Evolutionary conservation across 2,888 invertebrate species (phyloP).

Genomic region (Stegophylla sp.): DNA sequence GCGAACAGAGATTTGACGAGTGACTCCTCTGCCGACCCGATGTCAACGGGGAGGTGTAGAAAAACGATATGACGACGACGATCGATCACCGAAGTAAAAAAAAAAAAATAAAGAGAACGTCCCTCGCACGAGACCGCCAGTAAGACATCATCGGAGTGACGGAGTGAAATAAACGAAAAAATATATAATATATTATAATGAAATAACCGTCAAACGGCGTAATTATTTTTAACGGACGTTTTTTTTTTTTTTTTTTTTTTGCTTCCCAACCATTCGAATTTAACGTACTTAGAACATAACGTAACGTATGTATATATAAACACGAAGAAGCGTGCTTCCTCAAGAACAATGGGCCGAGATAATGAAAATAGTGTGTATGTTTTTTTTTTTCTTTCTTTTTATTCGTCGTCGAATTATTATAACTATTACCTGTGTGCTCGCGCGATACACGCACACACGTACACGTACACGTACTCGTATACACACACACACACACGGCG

Average conservation of each 20-base stretch:
- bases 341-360: slow-evolving; percentile 57
- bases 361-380: slow-evolving; percentile 57
- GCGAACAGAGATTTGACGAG: no score
- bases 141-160: no score
- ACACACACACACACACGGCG: background rate
- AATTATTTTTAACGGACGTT: slow-evolving; percentile 59
- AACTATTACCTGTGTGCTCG: slow-evolving; percentile 8
- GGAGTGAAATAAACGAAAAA: background rate
- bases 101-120: background rate
- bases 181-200: background rate
- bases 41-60: no score
- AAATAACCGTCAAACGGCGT: slow-evolving; percentile 48
- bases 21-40: no score
- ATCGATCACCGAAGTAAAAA: background rate
- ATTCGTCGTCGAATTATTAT: slow-evolving; percentile 12
- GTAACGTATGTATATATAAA: background rate
- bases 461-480: background rate
- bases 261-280: background rate
- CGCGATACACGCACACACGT: background rate
- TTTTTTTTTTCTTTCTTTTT: slow-evolving; percentile 27
- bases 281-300: no score
- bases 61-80: background rate
- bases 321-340: slow-evolving; percentile 57
- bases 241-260: no score
- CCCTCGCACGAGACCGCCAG: background rate